Percentiles rank a stretch among this genome's conserved stretches.
Evolutionary conservation across 2,797 vertebrate genomes (phyloP).

Genomic region (Thalassophryne amazonica): DNA sequence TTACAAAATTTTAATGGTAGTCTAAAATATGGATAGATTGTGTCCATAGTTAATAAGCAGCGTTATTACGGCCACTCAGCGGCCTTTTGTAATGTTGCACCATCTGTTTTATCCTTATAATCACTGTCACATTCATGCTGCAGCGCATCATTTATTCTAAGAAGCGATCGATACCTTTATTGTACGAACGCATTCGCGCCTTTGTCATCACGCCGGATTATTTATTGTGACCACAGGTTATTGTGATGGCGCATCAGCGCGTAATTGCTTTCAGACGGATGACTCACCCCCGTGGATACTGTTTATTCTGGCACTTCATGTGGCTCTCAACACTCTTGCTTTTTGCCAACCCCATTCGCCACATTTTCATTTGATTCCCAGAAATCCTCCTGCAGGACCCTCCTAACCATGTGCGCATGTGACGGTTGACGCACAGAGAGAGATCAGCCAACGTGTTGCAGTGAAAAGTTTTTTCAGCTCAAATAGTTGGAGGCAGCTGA

Average conservation of each 20-base stretch:
- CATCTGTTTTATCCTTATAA: constrained; percentile 1
- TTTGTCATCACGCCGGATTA: constrained; percentile 35
- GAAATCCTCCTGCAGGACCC: constrained; percentile 26
- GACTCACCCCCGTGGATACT: constrained; percentile 37
- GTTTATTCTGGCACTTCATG: constrained; percentile 27
- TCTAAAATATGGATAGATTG: too few relatives aligned
- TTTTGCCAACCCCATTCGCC: constrained; percentile 3
- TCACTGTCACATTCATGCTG: background rate
- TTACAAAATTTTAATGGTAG: too few relatives aligned
- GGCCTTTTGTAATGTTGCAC: background rate
- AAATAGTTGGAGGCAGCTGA: too few relatives aligned
- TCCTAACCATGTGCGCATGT: constrained; percentile 27
- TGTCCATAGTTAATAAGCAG: background rate
- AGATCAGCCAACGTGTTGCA: too few relatives aligned
- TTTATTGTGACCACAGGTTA: constrained; percentile 45
- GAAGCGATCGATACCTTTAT: constrained; percentile 23
- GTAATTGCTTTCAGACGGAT: constrained; percentile 59
- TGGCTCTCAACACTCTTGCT: constrained; percentile 20
- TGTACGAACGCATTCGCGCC: constrained; percentile 12
- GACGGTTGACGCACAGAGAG: background rate
- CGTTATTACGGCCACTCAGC: background rate
- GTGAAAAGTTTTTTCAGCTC: too few relatives aligned
- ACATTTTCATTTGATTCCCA: constrained; percentile 32
- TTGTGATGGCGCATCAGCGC: constrained; percentile 29
- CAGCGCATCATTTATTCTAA: constrained; percentile 27